These are phyloP conservation scores for Manis pentadactyla DNA, from an alignment of 2,797 vertebrate genomes.

Conservation along the genomic window DNA sequence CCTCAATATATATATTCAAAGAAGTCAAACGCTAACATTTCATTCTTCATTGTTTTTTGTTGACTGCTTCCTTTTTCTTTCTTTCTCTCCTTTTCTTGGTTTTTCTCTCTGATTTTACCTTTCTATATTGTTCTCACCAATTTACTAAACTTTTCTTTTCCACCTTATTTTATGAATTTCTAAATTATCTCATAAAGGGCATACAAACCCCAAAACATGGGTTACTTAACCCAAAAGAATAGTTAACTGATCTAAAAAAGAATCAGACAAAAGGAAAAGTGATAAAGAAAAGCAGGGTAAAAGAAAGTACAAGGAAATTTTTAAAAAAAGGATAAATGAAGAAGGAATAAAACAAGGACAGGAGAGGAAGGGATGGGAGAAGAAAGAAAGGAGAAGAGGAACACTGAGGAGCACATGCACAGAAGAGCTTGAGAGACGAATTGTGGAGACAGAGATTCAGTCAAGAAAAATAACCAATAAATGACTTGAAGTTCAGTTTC, in stretches of 20 bases:
- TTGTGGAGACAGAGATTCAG: not conserved
- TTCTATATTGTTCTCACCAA: not conserved
- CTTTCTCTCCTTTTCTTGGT: not conserved
- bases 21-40: not conserved
- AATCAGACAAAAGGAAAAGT: not conserved
- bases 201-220: not conserved
- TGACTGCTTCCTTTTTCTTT: not conserved
- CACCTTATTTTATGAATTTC: not conserved
- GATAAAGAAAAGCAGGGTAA: rapidly evolving
- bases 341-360: not conserved
- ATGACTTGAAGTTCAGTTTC: not conserved
- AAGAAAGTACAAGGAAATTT: too few species aligned
- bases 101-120: not conserved
- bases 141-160: not conserved
- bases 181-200: not conserved
- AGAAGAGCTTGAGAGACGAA: not conserved
- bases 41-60: not conserved
- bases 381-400: not conserved
- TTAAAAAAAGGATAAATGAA: not conserved
- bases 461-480: not conserved
- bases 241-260: not conserved
- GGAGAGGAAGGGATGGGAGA: not conserved
- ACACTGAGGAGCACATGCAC: not conserved
- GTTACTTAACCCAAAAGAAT: not conserved
- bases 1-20: not conserved